Evolutionary conservation across 92 coral and sea anemone species (phyloP).

Genomic region (Scolanthus callimorphus): DNA sequence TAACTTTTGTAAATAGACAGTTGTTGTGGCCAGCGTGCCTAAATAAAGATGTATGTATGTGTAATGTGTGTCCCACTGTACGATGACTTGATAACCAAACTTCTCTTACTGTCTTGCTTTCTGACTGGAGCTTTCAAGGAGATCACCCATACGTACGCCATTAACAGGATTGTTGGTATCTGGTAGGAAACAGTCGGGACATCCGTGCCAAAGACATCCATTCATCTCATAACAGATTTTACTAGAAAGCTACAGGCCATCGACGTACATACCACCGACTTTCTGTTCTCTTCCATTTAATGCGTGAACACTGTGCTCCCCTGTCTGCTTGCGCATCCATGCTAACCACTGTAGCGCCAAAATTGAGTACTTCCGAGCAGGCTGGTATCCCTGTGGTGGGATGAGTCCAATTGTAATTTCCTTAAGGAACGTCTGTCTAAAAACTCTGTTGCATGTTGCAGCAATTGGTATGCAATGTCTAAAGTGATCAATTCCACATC

Average conservation of each 20-base stretch:
- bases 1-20: too few species aligned
- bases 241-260: slow-evolving; percentile 17
- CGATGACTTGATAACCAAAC: too few species aligned
- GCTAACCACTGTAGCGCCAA: slow-evolving; percentile 18
- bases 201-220: slow-evolving; percentile 49
- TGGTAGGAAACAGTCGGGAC: slow-evolving; percentile 26
- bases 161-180: slow-evolving; percentile 19
- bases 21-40: too few species aligned
- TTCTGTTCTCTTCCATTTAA: slow-evolving; percentile 27
- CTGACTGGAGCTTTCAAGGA: too few species aligned
- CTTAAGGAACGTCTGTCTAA: slow-evolving; percentile 14
- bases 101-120: too few species aligned
- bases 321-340: background rate
- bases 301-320: slow-evolving; percentile 18
- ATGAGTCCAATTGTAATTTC: slow-evolving; percentile 36
- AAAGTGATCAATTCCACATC: slow-evolving; percentile 37
- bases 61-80: too few species aligned
- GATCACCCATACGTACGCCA: slow-evolving; percentile 21
- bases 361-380: slow-evolving; percentile 23
- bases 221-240: slow-evolving; percentile 35
- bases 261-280: slow-evolving; percentile 25
- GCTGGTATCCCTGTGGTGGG: slow-evolving; percentile 39
- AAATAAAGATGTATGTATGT: too few species aligned
- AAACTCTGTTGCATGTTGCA: slow-evolving; percentile 32
- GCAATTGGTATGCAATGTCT: slow-evolving; percentile 31